Evolutionary conservation across 2,888 invertebrate species (phyloP), one percentile per base, ranked within the genome.

Genomic region (Leucania comma): DNA sequence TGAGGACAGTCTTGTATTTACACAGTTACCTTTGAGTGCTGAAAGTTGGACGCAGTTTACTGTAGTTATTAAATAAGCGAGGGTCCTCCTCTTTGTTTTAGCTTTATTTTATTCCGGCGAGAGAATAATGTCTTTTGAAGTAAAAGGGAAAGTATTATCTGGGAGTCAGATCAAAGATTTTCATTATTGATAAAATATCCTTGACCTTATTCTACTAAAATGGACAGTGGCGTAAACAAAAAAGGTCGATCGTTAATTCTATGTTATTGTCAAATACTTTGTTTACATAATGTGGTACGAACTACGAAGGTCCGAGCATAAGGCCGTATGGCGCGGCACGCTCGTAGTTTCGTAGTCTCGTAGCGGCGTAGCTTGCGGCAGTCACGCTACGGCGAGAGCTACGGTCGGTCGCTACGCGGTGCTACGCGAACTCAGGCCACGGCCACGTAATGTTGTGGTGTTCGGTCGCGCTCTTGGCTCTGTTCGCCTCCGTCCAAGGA

Each of bases 401-500:
- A 90, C 91, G 89, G 91, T 84, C 89, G 89, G 74, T 82, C 88
- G 91, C 91, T 93, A 93, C 93, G 90, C 83, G 79, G 83, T 72
- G 85, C 90, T 90, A 90, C 90, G 88, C 80, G 80, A 71, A 87
- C 84, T 87, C 89, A 87, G n/a, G 46, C 79, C 26, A 53, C 35
- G 74, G 85, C 90, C 87, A 90, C 93, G 93, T 89, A 90, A 95
- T 95, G 95, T 94, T 93, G 90, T 90, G 89, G 90, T 90, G 88
- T 84, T 89, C 92, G 82, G 84, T 95, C 83, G 90, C 86, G 89
- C 88, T 95, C 82, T 90, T 95, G 90, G 94, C 94, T 80, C 87
- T 95, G 84, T 89, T 93, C 87, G 94, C 94, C 78, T 89, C 94
- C 71, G 94, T 88, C 87, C 94, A 96, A 93, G 95, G 95, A 93